These are phyloP conservation scores for Spisula subtruncata DNA, from an alignment of 2,888 invertebrate genomes.

Conservation along the genomic window DNA sequence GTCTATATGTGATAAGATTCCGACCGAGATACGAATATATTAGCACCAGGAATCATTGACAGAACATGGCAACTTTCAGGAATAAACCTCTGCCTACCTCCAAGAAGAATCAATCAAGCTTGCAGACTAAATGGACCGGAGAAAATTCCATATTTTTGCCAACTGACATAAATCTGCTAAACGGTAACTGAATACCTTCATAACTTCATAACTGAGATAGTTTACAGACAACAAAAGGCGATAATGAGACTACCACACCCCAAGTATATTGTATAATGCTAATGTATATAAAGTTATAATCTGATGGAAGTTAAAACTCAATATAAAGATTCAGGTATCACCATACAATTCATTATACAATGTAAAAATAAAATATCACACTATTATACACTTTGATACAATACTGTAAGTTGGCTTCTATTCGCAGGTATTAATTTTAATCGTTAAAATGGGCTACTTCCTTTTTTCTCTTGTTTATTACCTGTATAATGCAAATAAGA, in stretches of 20 bases:
- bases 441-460: too few species aligned
- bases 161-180: background rate
- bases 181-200: background rate
- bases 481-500: too few species aligned
- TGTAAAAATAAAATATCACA: background rate
- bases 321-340: background rate
- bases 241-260: background rate
- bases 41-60: too few species aligned
- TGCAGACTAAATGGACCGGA: background rate
- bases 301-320: background rate
- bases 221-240: background rate
- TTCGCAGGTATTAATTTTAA: too few species aligned
- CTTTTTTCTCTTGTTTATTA: too few species aligned
- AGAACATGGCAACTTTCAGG: too few species aligned
- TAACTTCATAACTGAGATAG: background rate
- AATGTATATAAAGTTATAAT: background rate
- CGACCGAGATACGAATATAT: too few species aligned
- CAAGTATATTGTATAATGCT: background rate
- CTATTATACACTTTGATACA: too few species aligned
- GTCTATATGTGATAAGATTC: too few species aligned
- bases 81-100: too few species aligned
- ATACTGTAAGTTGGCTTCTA: too few species aligned
- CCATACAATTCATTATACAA: background rate
- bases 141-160: constrained; percentile 2
- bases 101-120: too few species aligned